Base-by-base conservation (phyloP, 1,140 invertebrate genomes). In the Drosophila pruinosa region DNA sequence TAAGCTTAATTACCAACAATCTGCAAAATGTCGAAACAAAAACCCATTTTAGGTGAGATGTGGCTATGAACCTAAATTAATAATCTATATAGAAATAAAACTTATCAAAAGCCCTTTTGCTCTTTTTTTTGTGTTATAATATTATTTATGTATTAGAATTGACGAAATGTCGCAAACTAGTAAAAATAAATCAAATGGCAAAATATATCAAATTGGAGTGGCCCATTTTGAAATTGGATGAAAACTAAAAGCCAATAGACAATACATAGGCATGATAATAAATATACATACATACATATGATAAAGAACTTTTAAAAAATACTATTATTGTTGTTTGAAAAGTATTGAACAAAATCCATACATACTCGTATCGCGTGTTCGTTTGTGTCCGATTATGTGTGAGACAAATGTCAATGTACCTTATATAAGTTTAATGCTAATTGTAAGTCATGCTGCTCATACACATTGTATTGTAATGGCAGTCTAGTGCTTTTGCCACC, bases 371-470 rank as follows among this genome's bases (percentile, higher is more conserved):
- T 36, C 45, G 67, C 26, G 62, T 76, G 54, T 38, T 53, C 50
- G 57, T 61, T 79, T 79, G 81, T 83, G 59, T 83, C 68, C 75
- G 76, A 74, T 73, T 73, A 73, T 54, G 54, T 65, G 68, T 71
- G 62, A 72, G 69, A 65, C 68, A 71, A 71, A 74, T 80, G 78
- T 82, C 72, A 86, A 85, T 85, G 81, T 81, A 71, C 69, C 67
- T 85, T 85, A 85, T 81, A 68, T 89, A 86, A 82, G 64, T 69
- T 80, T 85, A 85, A 86, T 80, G 77, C 78, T 86, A 86, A 83
- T 85, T 71, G 76, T 85, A 86, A 86, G 83, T 86, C 83, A 81
- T 89, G 82, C 82, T 86, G 82, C 82, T 88, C 82, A 86, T 86
- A 82, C 78, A 88, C 82, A 75, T 88, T 61, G 48, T 74, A 48